Base-by-base conservation (phyloP, 37 sponge, comb jelly and placozoan genomes). In the Theonella swinhoei region DNA sequence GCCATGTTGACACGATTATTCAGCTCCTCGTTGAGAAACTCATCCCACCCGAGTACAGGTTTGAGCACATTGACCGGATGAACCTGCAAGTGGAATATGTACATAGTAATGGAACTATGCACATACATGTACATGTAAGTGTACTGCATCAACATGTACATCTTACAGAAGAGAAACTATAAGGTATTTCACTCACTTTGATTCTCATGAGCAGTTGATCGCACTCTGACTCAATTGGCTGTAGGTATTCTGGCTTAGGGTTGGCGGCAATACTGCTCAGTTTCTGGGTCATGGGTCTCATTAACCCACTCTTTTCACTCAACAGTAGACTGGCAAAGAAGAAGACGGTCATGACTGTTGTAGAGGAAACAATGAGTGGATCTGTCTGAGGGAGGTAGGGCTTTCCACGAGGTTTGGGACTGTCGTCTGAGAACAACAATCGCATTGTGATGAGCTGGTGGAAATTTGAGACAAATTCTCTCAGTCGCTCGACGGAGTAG, bases 11-110 rank as follows among this genome's bases (percentile, higher is more conserved):
- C 63, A 25, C 80, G 34, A 32, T 38, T 62, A 73, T 95, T 94
- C 33, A 97, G 77, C 54, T 87, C 84, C n/a, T 97, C 97, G 70
- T 95, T 95, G 43, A 82, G 36, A 42, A 97, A 97, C 54, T 83
- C 89, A 0, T 68, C 84, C 41, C 89, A 68, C 0, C 85, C 80
- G 28, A 91, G 66, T 0, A 84, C 77, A 0, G 87, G 67, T 22
- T 87, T 75, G 1, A 83, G 75, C 32, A 89, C 59, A 32, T 86
- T 78, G 28, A 70, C 71, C 25, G 94, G 96, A 59, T 96, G 91
- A 37, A 93, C 78, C 41, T 77, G 72, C 32, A 92, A 47, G 54
- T 47, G 11, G 54, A 17, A 14, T 47, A 14, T 47, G 54, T 47
- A 47, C 54, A 47, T 14, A 47, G n/a, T 47, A 47, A 47, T 47